Conservation (phyloP, 2,797 vertebrate species). For the Pseudochirops cupreus region DNA sequence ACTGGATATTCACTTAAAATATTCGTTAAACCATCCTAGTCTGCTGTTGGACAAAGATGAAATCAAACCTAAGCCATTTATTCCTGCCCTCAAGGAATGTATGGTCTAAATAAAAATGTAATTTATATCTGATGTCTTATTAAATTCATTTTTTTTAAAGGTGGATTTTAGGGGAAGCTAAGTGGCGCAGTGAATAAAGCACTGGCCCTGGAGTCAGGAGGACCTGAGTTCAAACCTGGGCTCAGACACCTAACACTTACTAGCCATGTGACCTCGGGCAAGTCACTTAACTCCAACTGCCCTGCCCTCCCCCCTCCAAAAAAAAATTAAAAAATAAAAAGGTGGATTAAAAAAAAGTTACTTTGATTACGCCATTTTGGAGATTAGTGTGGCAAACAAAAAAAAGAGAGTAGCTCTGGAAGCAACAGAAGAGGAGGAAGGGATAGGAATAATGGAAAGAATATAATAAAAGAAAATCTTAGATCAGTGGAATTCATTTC, state of each 20-base stretch:
- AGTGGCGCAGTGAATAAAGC: too few species aligned
- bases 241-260: too few species aligned
- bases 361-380: background rate
- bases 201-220: too few species aligned
- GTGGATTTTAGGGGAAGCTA: background rate
- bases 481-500: background rate
- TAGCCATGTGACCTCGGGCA: too few species aligned
- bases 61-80: slow-evolving; percentile 57
- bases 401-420: background rate
- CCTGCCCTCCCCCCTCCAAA: too few species aligned
- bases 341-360: background rate
- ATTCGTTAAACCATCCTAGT: background rate
- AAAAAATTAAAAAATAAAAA: background rate
- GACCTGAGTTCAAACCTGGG: too few species aligned
- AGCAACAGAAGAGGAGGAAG: background rate
- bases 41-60: background rate
- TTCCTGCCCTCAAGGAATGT: slow-evolving; percentile 20
- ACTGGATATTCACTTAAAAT: slow-evolving; percentile 32
- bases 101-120: slow-evolving; percentile 27
- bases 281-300: too few species aligned
- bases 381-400: background rate
- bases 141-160: slow-evolving; percentile 68
- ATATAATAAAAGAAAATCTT: background rate
- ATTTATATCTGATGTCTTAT: slow-evolving; percentile 52
- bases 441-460: background rate